Evolutionary conservation across 2,888 invertebrate species (phyloP).

Genomic region (Esperia sulphurella): DNA sequence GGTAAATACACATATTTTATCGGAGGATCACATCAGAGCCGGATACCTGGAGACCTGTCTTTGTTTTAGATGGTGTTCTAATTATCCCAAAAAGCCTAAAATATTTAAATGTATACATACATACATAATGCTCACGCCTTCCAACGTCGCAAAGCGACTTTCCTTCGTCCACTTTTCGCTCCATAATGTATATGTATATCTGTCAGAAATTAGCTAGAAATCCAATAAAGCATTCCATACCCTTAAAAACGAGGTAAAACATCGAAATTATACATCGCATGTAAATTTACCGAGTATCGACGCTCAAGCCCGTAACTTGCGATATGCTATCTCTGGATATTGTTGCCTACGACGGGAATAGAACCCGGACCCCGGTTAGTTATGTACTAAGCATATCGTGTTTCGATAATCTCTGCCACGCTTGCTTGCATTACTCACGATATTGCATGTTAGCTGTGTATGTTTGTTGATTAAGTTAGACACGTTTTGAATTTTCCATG

Average conservation of each 20-base stretch:
- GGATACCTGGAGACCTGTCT: too few species aligned
- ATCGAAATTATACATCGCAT: not conserved
- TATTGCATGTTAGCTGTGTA: not conserved
- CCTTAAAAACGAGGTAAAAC: not conserved
- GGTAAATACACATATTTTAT: too few species aligned
- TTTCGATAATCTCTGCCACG: conserved; percentile 58
- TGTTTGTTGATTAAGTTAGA: not conserved
- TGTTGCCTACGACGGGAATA: conserved; percentile 12
- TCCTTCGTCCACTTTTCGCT: too few species aligned
- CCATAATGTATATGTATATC: too few species aligned
- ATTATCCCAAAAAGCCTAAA: too few species aligned
- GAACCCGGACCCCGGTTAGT: conserved; percentile 30
- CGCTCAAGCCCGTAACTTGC: not conserved
- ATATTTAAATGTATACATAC: too few species aligned
- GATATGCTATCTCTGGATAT: not conserved
- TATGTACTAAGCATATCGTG: conserved; percentile 57
- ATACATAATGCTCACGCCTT: too few species aligned
- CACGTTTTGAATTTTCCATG: too few species aligned
- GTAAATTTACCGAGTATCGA: not conserved
- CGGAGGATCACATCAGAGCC: too few species aligned
- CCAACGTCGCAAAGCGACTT: too few species aligned
- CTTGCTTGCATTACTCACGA: conserved; percentile 8
- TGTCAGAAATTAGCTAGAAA: too few species aligned
- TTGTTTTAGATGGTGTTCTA: too few species aligned
- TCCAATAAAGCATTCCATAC: not conserved